Conservation (phyloP, 2,113 vertebrate species). For the Thamnophis sirtalis region DNA sequence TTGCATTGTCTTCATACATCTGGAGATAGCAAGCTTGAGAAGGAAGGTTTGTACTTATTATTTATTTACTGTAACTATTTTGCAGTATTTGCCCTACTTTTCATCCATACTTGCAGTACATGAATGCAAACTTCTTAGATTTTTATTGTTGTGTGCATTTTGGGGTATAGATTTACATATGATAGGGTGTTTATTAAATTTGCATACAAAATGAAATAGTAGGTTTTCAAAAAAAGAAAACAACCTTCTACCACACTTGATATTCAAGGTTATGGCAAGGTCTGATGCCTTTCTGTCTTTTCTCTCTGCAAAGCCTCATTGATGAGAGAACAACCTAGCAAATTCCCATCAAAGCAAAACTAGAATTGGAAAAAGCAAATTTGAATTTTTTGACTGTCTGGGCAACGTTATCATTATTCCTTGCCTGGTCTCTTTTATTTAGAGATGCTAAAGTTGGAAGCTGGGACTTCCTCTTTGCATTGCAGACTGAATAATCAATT, state of each 20-base stretch:
- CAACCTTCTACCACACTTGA: background rate
- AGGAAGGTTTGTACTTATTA: background rate
- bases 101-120: background rate
- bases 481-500: background rate
- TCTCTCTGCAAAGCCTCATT: background rate
- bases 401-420: background rate
- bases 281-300: background rate
- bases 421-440: background rate
- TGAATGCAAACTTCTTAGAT: background rate
- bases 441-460: background rate
- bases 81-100: background rate
- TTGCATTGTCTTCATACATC: background rate
- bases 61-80: background rate
- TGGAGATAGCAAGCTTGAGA: background rate
- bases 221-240: background rate
- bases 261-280: background rate
- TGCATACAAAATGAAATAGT: background rate
- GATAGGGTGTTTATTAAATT: background rate
- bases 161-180: background rate
- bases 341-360: background rate
- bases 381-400: background rate
- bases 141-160: background rate
- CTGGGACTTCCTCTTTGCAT: background rate
- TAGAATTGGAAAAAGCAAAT: background rate
- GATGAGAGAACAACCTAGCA: background rate